Percentiles rank a stretch among this genome's conserved stretches.
phyloP scores from a whole-genome alignment of 1,140 invertebrate species.

The Samia ricini region DNA sequence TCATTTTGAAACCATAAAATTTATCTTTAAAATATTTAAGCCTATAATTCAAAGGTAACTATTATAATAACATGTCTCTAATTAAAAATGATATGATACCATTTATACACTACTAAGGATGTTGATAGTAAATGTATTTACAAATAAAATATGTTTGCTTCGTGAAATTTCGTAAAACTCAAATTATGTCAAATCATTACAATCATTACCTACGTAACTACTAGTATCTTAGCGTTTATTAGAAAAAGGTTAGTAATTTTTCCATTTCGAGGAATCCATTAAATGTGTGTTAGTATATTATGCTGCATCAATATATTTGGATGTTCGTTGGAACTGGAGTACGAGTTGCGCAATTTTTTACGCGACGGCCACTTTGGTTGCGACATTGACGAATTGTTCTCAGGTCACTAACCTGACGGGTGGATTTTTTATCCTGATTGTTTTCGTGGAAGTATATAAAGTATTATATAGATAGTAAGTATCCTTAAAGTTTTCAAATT shows the following conservation, averaged over 20 bases:
- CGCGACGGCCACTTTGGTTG: slow-evolving; percentile 32
- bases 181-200: too few relatives aligned
- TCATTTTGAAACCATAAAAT: too few relatives aligned
- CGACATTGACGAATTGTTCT: slow-evolving; percentile 44
- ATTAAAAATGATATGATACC: too few relatives aligned
- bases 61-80: too few relatives aligned
- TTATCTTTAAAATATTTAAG: too few relatives aligned
- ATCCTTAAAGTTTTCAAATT: too few relatives aligned
- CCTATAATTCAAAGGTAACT: too few relatives aligned
- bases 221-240: not conserved
- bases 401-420: slow-evolving; percentile 39
- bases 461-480: too few relatives aligned
- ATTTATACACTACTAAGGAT: too few relatives aligned
- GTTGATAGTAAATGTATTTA: too few relatives aligned
- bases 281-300: not conserved
- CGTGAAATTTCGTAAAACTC: too few relatives aligned
- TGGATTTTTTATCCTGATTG: slow-evolving; percentile 16
- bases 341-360: slow-evolving; percentile 43
- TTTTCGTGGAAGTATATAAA: not conserved
- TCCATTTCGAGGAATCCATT: not conserved
- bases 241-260: not conserved
- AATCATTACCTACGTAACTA: not conserved
- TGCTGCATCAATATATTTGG: slow-evolving; percentile 16
- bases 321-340: slow-evolving; percentile 38
- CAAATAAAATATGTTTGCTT: too few relatives aligned